Evolutionary conservation across 2,888 invertebrate species (phyloP).

Genomic region (Troilus luridus): DNA sequence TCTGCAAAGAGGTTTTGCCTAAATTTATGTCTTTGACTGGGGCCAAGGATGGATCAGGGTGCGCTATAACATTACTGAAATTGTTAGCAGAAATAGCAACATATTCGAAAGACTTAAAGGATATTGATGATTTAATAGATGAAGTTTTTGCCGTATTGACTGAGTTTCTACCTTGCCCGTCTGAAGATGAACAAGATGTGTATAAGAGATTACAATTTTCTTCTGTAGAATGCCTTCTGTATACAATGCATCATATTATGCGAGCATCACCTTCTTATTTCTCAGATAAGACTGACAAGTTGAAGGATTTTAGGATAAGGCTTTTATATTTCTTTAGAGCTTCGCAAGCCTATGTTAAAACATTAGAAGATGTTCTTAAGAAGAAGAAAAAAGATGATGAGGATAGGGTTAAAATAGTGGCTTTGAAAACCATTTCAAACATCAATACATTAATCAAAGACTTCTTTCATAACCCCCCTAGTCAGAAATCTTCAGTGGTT

Average conservation of each 20-base stretch:
- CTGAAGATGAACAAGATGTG: constrained; percentile 41
- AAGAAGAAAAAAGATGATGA: constrained; percentile 76
- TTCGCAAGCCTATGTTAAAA: constrained; percentile 88
- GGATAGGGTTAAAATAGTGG: constrained; percentile 75
- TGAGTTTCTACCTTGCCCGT: constrained; percentile 52
- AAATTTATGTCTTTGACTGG: constrained; percentile 31
- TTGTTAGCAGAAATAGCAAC: constrained; percentile 49
- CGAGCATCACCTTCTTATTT: constrained; percentile 78
- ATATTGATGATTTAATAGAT: constrained; percentile 53
- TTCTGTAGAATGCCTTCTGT: constrained; percentile 92
- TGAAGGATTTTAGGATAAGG: constrained; percentile 87
- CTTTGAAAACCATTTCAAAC: constrained; percentile 91
- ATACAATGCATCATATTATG: constrained; percentile 80
- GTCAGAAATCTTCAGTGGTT: constrained; percentile 87
- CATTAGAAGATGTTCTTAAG: constrained; percentile 73
- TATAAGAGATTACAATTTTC: constrained; percentile 89
- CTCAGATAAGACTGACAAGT: constrained; percentile 79
- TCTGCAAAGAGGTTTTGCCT: constrained; percentile 48
- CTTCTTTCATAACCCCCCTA: constrained; percentile 93
- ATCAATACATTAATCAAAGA: constrained; percentile 94
- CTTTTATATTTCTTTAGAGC: constrained; percentile 93
- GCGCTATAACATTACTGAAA: constrained; percentile 13
- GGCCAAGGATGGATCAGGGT: constrained; percentile 35
- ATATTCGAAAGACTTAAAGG: constrained; percentile 31
- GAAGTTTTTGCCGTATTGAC: not conserved